Evolutionary conservation across 2,113 vertebrate genomes (phyloP).

Genomic region (Microcebus ravelobensis): DNA sequence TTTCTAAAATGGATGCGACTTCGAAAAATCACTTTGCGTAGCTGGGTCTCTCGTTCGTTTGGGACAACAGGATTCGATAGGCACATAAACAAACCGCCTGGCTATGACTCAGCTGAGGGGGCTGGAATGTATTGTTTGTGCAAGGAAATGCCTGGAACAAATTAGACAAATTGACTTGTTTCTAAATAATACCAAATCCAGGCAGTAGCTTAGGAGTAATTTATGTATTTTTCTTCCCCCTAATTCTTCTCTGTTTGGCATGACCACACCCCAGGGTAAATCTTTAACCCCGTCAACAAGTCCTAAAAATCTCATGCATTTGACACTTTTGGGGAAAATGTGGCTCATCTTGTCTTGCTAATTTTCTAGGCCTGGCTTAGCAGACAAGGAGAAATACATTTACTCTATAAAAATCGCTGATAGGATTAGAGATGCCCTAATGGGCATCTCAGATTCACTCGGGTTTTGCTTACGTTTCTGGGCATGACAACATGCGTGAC

Average conservation of each 20-base stretch:
- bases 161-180: not conserved
- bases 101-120: accelerated
- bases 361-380: not conserved
- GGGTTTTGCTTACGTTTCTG: not conserved
- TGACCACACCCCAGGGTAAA: accelerated
- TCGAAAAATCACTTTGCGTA: too few species aligned
- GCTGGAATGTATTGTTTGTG: accelerated
- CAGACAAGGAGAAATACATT: accelerated
- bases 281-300: not conserved
- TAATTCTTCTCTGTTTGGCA: not conserved
- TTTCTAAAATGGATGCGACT: not conserved
- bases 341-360: accelerated
- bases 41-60: accelerated
- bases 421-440: not conserved
- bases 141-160: not conserved
- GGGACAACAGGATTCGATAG: not conserved
- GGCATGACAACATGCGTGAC: accelerated
- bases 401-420: accelerated
- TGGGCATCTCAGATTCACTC: accelerated
- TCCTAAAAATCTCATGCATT: not conserved
- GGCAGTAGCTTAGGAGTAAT: not conserved
- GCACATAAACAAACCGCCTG: not conserved
- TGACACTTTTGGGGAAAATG: not conserved
- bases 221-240: not conserved
- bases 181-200: not conserved